Evolutionary conservation across 2,113 vertebrate genomes (phyloP), one percentile per base, ranked within the genome.

Genomic region (Nansenia antarctica): DNA sequence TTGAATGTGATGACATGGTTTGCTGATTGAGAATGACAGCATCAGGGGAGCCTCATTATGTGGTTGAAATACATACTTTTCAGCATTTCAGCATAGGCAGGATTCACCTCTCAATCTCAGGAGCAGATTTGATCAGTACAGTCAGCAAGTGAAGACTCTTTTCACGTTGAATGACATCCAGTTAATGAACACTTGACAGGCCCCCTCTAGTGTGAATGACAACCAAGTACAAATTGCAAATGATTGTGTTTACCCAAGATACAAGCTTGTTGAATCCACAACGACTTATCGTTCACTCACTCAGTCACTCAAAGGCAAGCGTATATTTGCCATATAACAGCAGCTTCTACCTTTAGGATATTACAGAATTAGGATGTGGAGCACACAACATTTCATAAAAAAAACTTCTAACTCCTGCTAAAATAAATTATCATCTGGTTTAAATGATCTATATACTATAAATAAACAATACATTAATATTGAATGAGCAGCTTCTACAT

Each of bases 1-100:
- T 87, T 81, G 72, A 69, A 73, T 71, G 82, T 55, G 42, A 78
- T 83, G 39, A 82, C 62, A 68, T 45, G 54, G 61, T 58, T 60
- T 37, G 39, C 64, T 18, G 62, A 81, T 77, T 63, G 55, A 74
- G 78, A 82, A 53, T 69, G 67, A 76, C 79, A 65, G 73, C 73
- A 67, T 84, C 70, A 73, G 69, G 64, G 55, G 66, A 64, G 53
- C 61, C 59, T 77, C 74, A 86, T 83, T 52, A n/a, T 52, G 80
- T 70, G 1, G 59, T 73, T 60, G 62, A 68, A 83, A 78, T 70
- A 54, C 64, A 84, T 69, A 78, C 59, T 62, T 39, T 67, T 77
- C 70, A 62, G 55, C 73, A 74, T 4, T 7, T 32, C 29, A 62
- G 39, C 34, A 73, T 72, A 76, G 69, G 60, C 82, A 71, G 42